phyloP scores from a whole-genome alignment of 2,113 vertebrate genomes.

The Camelus dromedarius region DNA sequence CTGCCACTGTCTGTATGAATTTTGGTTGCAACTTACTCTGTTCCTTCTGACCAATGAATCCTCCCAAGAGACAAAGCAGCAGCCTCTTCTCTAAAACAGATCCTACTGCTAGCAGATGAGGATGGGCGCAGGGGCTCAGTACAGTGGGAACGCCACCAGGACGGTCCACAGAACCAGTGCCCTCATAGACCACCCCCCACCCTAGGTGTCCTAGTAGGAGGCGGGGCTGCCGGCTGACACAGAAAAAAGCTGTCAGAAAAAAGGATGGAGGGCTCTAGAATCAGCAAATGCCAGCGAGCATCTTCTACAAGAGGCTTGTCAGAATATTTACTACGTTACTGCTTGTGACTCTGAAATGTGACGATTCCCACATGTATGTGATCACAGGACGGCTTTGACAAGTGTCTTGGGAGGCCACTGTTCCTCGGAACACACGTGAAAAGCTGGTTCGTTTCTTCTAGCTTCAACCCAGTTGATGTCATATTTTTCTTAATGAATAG shows the following conservation, averaged over 20 bases:
- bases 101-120: fast-evolving
- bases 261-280: neutral
- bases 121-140: fast-evolving
- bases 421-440: neutral
- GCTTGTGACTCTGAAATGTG: neutral
- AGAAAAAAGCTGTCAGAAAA: neutral
- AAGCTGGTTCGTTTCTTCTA: neutral
- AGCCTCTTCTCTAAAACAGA: neutral
- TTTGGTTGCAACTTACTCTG: neutral
- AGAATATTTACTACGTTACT: neutral
- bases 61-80: neutral
- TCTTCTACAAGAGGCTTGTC: neutral
- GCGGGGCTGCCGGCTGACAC: neutral
- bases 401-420: neutral
- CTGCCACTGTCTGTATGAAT: neutral
- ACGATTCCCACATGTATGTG: neutral
- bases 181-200: too few relatives aligned
- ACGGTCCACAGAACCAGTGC: fast-evolving
- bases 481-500: fast-evolving
- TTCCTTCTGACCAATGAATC: neutral
- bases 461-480: neutral
- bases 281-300: fast-evolving
- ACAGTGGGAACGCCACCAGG: fast-evolving
- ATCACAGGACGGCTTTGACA: too few relatives aligned
- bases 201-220: too few relatives aligned